Conservation (phyloP, 2,113 vertebrate species). For the Lagopus leucura region DNA sequence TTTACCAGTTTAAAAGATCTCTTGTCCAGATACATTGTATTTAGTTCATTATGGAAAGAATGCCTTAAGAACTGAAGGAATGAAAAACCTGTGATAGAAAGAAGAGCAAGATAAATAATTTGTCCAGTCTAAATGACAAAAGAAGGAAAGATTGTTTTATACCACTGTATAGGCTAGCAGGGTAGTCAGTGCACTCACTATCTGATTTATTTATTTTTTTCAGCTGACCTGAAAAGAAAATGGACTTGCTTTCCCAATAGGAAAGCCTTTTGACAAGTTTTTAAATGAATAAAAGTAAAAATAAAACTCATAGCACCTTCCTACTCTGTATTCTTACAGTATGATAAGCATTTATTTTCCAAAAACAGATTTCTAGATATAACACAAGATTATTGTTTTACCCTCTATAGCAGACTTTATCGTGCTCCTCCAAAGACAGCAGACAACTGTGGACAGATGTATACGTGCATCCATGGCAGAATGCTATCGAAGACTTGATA, state of each 20-base stretch:
- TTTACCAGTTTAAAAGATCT: background rate
- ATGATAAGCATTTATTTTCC: background rate
- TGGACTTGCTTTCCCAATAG: background rate
- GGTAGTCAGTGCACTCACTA: background rate
- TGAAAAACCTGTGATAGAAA: background rate
- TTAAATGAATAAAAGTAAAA: background rate
- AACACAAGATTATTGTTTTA: background rate
- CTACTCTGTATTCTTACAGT: background rate
- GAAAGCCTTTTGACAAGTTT: background rate
- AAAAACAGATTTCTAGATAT: background rate
- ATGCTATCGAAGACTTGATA: background rate
- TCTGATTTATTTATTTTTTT: background rate
- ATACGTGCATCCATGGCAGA: accelerated
- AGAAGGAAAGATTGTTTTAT: background rate
- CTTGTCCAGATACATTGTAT: background rate
- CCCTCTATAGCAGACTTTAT: background rate
- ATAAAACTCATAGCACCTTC: background rate
- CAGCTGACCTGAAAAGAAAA: background rate
- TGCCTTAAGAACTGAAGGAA: background rate
- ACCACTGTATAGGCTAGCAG: background rate
- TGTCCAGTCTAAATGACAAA: background rate
- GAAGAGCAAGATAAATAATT: conserved; percentile 1
- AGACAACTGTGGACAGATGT: background rate
- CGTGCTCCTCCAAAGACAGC: background rate
- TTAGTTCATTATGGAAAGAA: conserved; percentile 14